A percentile compares a stretch with the other conserved stretches of the same genome.
phyloP scores from a whole-genome alignment of 2,797 vertebrate genomes.

The Leptodactylus fallax region DNA sequence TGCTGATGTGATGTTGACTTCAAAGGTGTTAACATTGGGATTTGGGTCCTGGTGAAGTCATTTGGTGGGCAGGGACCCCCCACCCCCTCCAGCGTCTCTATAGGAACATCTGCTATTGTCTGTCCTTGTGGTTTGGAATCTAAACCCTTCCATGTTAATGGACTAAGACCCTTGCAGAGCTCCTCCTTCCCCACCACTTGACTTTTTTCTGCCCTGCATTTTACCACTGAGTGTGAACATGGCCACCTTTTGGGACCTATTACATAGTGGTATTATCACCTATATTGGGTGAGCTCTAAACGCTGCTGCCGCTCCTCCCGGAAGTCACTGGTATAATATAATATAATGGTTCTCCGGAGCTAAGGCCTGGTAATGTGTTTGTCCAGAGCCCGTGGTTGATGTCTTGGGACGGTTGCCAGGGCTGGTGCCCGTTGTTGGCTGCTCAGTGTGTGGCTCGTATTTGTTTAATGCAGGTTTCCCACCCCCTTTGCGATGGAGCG shows the following conservation, averaged over 20 bases:
- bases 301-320: not conserved
- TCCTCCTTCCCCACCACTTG: not conserved
- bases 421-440: not conserved
- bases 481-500: not conserved
- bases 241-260: too few relatives aligned
- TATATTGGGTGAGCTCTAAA: not conserved
- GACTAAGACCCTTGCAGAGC: not conserved
- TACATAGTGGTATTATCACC: not conserved
- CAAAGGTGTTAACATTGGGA: too few relatives aligned
- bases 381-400: conserved; percentile 11
- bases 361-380: not conserved
- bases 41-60: not conserved
- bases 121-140: not conserved
- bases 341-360: not conserved
- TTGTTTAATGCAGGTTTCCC: conserved; percentile 5
- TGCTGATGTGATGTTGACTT: not conserved
- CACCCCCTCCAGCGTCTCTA: not conserved
- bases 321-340: not conserved
- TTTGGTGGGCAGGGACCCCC: not conserved
- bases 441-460: not conserved
- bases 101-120: not conserved
- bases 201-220: too few relatives aligned
- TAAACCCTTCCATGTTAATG: not conserved
- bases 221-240: too few relatives aligned
- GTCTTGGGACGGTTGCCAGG: conserved; percentile 25